Evolutionary conservation across 2,888 invertebrate species (phyloP).

Genomic region (Pristionchus japonicus): DNA sequence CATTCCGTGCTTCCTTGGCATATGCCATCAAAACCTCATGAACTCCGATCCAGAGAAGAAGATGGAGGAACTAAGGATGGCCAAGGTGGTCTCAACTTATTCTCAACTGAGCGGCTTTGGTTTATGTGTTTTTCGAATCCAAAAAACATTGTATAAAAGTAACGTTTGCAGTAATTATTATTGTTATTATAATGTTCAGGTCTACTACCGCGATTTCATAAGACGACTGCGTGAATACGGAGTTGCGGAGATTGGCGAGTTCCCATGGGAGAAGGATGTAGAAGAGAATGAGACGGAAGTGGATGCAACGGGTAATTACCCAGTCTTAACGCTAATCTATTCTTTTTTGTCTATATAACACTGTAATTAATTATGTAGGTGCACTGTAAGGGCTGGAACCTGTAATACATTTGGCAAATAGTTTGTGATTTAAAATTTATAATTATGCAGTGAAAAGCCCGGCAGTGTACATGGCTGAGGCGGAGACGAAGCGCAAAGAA

Average conservation of each 20-base stretch:
- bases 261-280: slow-evolving; percentile 60
- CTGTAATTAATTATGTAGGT: no score
- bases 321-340: no score
- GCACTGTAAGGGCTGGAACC: no score
- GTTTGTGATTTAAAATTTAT: neutral
- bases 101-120: no score
- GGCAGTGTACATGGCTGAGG: neutral
- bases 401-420: no score
- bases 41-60: slow-evolving; percentile 50
- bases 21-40: slow-evolving; percentile 56
- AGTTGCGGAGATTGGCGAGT: slow-evolving; percentile 53
- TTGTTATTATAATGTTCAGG: no score
- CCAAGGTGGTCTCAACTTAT: no score
- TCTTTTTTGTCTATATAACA: no score
- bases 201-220: slow-evolving; percentile 64
- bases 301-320: neutral
- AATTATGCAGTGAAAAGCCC: neutral
- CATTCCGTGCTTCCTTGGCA: slow-evolving; percentile 66
- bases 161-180: no score
- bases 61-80: slow-evolving; percentile 55
- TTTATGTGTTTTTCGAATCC: neutral
- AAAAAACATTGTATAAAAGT: neutral
- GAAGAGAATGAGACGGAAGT: slow-evolving; percentile 1
- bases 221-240: slow-evolving; percentile 57
- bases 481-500: slow-evolving; percentile 25